These are phyloP conservation scores for Drosophila equinoxialis DNA, from an alignment of 1,140 invertebrate genomes.

Conservation along the genomic window DNA sequence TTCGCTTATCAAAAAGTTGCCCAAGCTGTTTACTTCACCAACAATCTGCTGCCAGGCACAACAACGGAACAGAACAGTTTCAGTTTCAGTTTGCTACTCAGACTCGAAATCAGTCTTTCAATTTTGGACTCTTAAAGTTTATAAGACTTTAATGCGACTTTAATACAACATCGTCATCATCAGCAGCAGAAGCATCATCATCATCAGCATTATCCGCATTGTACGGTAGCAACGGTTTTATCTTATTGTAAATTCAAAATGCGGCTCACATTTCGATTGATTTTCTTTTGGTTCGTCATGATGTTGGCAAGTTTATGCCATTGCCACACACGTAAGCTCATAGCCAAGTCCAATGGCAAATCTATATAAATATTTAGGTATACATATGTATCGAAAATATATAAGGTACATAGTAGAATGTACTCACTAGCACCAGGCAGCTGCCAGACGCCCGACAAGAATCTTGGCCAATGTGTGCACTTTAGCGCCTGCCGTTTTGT, in stretches of 20 bases:
- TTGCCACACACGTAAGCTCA: slow-evolving; percentile 70
- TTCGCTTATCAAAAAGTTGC: slow-evolving; percentile 75
- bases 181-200: too few species aligned
- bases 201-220: slow-evolving; percentile 17
- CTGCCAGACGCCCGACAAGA: slow-evolving; percentile 73
- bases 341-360: slow-evolving; percentile 26
- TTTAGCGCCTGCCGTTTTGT: slow-evolving; percentile 67
- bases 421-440: slow-evolving; percentile 27
- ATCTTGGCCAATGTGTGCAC: slow-evolving; percentile 65
- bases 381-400: slow-evolving; percentile 14
- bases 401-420: slow-evolving; percentile 8
- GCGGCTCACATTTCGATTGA: slow-evolving; percentile 69
- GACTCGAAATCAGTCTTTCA: slow-evolving; percentile 1
- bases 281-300: slow-evolving; percentile 57
- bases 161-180: slow-evolving; percentile 60
- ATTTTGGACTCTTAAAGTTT: slow-evolving; percentile 47
- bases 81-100: slow-evolving; percentile 27
- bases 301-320: slow-evolving; percentile 61
- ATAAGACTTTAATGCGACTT: slow-evolving; percentile 77
- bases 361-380: slow-evolving; percentile 42
- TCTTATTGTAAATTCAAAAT: slow-evolving; percentile 71
- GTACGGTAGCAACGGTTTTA: slow-evolving; percentile 31
- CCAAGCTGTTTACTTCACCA: slow-evolving; percentile 79
- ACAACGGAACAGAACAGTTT: slow-evolving; percentile 11
- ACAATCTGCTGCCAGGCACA: slow-evolving; percentile 61